Evolutionary conservation across 1,140 invertebrate genomes (phyloP), one percentile per base, ranked within the genome.

Genomic region (Bombus superbus): DNA sequence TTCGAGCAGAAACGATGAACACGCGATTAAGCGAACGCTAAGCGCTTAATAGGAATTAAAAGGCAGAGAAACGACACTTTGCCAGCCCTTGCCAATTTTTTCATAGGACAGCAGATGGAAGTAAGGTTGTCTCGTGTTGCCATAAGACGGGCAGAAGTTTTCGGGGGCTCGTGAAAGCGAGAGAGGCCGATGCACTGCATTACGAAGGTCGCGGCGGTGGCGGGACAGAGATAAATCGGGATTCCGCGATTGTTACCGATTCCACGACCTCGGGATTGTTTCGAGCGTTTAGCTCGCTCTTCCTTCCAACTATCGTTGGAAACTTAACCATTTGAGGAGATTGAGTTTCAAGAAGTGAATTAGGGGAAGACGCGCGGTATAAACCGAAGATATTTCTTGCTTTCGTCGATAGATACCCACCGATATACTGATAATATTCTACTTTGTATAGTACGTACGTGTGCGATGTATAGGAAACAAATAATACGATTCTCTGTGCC

Each of bases 241-340:
- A 85, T 85, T 85, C 80, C 68, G 76, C 25, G 68, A 79, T 85
- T 80, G 83, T 79, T 79, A 80, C 76, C 28, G 83, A 85, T 80
- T 79, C 68, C 83, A 40, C 15, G 53, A 62, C 35, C n/a, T 13
- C 22, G 40, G 42, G 57, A 85, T 42, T 40, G 68, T 80, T 59
- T 85, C 66, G 10, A 72, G 53, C 32, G 40, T 73, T 71, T 59
- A 44, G 64, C 66, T 59, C 75, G 35, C 32, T 59, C 32, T 47
- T 57, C 74, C 38, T 73, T 53, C 40, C 25, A 32, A 53, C 47
- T 85, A 80, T 73, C 62, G 73, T 85, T 85, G 83, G 68, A 80
- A 72, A 57, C 83, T 79, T 71, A 77, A 53, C 47, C 71, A 73
- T 40, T 28, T 32, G 13, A 40, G 76, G 28, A n/a, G 66, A 35